Conservation (phyloP, 2,113 vertebrate species). For the Noturus placidus region DNA sequence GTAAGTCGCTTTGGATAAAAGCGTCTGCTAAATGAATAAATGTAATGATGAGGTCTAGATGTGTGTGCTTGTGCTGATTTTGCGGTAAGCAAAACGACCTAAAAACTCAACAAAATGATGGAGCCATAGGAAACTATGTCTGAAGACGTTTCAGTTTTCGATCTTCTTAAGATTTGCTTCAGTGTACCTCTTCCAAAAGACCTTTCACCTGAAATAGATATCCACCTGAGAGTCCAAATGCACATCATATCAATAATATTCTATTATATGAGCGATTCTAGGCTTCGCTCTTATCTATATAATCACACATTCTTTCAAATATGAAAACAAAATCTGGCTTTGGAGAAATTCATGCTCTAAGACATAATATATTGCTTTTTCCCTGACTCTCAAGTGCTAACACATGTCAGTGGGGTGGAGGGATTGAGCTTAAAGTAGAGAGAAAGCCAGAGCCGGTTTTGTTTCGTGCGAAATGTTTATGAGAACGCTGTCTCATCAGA, state of each 20-base stretch:
- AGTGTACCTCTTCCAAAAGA: not conserved
- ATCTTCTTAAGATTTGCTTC: slow-evolving; percentile 11
- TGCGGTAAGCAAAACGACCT: not conserved
- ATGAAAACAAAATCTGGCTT: not conserved
- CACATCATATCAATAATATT: not conserved
- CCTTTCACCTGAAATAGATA: not conserved
- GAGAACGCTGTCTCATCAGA: not conserved
- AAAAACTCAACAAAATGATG: not conserved
- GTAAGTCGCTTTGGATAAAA: too few species aligned
- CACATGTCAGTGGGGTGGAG: slow-evolving; percentile 20
- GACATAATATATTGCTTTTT: slow-evolving; percentile 11
- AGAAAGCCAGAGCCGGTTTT: not conserved
- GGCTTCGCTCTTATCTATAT: not conserved
- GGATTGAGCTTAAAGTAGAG: not conserved
- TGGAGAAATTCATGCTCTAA: not conserved
- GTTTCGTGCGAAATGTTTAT: not conserved
- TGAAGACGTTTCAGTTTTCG: not conserved
- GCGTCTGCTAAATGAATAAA: too few species aligned
- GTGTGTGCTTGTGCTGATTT: not conserved
- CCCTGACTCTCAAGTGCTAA: slow-evolving; percentile 25
- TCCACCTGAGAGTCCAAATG: not conserved
- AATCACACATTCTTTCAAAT: not conserved
- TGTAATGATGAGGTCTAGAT: not conserved
- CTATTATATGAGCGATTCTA: not conserved
- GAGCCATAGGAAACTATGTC: slow-evolving; percentile 16